Evolutionary conservation across 2,888 invertebrate species (phyloP), one percentile per base, ranked within the genome.

Genomic region (Sminthurides aquaticus): DNA sequence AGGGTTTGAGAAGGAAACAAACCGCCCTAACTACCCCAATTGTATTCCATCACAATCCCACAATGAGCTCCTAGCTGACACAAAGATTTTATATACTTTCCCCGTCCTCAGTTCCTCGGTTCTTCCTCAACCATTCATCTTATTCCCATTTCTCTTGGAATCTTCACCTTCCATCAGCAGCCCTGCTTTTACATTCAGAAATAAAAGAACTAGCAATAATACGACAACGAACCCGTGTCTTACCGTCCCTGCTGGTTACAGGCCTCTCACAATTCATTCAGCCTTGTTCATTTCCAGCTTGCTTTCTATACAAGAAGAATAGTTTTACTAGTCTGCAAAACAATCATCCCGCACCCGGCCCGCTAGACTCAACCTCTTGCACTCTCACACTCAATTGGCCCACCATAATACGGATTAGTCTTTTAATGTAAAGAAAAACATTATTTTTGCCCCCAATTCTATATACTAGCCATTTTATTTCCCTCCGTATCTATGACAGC

Each of bases 1-100:
- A n/a, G n/a, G n/a, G n/a, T n/a, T n/a, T n/a, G n/a, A n/a, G n/a
- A 69, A 49, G 71, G 74, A 72, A 74, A 74, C 71, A 72, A 74
- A 74, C 72, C 72, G 71, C 74, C 74, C 69, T 71, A 73, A 73
- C 73, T 71, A 71, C 65, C 56, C 43, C 68, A 67, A 71, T 72
- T 73, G 70, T 72, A 69, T 67, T 59, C 52, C 54, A 28, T 11
- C 43, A 65, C 66, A 68, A 67, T 65, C 27, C 66, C 61, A 70
- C 70, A 70, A 68, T 59, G 66, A 66, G 60, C 68, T 68, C 58
- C 64, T 64, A 69, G 67, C 60, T 65, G 34, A 25, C 24, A 22
- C n/a, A n/a, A n/a, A n/a, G n/a, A n/a, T n/a, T n/a, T n/a, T n/a
- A n/a, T n/a, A n/a, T n/a, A n/a, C n/a, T n/a, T n/a, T n/a, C n/a